These are phyloP conservation scores for Melanotus villosus DNA, from an alignment of 2,888 invertebrate species.

Conservation along the genomic window DNA sequence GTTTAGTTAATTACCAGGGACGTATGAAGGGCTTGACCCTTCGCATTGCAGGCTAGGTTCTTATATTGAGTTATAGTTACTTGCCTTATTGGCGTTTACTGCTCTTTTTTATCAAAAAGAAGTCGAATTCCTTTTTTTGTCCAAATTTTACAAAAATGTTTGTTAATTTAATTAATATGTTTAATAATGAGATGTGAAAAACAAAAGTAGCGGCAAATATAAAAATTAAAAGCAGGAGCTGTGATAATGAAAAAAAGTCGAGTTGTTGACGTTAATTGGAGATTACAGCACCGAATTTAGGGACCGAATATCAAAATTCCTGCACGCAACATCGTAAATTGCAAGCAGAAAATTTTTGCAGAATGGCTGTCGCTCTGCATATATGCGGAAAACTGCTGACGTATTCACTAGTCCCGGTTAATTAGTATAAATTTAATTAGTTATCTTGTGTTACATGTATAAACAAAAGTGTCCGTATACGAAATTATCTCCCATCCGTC, in stretches of 20 bases:
- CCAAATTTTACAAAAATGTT: too few species aligned
- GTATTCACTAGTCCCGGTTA: neutral
- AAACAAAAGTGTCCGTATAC: neutral
- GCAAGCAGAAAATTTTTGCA: constrained; percentile 10
- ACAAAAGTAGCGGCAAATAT: neutral
- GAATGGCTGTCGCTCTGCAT: neutral
- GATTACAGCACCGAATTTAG: constrained; percentile 12
- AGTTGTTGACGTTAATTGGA: constrained; percentile 17
- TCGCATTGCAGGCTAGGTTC: too few species aligned
- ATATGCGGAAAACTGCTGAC: neutral
- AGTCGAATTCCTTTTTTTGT: too few species aligned
- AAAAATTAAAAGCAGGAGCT: constrained; percentile 8
- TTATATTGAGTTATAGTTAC: too few species aligned
- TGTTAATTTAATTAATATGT: too few species aligned
- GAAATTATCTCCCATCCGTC: too few species aligned
- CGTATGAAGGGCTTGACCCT: too few species aligned
- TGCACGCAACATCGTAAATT: constrained; percentile 17
- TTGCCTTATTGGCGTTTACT: too few species aligned
- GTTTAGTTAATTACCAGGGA: too few species aligned
- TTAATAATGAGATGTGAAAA: too few species aligned
- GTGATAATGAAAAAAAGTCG: constrained; percentile 4
- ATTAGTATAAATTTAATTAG: constrained; percentile 24
- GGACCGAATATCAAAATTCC: constrained; percentile 22
- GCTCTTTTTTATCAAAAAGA: too few species aligned
- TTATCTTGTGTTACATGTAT: neutral